A percentile compares a stretch with the other conserved stretches of the same genome.
Conservation (phyloP, 2,797 vertebrate species). For the Gobio occitaniae region DNA sequence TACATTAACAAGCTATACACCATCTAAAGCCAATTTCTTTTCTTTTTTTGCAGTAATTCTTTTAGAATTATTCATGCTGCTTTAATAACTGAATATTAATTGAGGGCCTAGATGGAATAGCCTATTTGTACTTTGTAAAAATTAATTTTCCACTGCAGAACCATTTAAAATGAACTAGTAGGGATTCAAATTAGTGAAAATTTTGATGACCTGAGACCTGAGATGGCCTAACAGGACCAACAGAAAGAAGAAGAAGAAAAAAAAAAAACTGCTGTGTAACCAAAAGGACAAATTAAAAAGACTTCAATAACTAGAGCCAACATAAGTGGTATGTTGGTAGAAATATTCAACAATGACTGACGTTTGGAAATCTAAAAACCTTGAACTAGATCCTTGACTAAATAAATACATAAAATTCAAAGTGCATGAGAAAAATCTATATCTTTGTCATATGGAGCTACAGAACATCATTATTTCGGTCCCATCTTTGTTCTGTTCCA, state of each 20-base stretch:
- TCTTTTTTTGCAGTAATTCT: background rate
- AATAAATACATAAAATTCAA: background rate
- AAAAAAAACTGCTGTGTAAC: no score
- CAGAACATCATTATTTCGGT: background rate
- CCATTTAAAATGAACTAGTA: background rate
- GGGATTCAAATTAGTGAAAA: background rate
- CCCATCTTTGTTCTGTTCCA: background rate
- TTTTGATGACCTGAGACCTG: background rate
- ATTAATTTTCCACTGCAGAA: background rate
- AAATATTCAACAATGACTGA: background rate
- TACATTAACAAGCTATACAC: background rate
- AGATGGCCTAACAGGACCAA: background rate
- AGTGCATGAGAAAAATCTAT: background rate
- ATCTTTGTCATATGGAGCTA: background rate
- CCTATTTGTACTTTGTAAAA: background rate
- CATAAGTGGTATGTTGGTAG: background rate
- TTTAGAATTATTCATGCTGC: background rate
- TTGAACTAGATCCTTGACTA: background rate
- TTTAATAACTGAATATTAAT: background rate
- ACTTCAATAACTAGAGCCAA: background rate
- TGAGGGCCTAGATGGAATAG: background rate
- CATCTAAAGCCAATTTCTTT: background rate
- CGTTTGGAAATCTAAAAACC: background rate
- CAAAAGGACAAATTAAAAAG: background rate
- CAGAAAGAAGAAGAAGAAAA: rapidly evolving